Evolutionary conservation across 2,113 vertebrate genomes (phyloP).

Genomic region (Rhea pennata): DNA sequence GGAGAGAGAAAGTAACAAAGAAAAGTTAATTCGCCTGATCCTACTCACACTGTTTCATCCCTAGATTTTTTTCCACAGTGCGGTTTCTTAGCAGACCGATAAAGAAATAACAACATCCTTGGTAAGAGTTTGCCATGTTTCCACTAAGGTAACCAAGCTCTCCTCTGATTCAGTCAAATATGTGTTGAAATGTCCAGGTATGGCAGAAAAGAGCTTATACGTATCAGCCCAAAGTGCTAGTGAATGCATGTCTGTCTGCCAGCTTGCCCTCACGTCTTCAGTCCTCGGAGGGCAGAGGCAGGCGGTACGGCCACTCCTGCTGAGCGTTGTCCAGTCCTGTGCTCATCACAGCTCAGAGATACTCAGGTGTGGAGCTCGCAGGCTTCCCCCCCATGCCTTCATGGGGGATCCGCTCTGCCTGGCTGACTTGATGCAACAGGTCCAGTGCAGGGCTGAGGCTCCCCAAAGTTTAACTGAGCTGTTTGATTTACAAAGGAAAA

Average conservation of each 20-base stretch:
- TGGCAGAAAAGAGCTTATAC: neutral
- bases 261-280: neutral
- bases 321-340: neutral
- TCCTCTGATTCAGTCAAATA: neutral
- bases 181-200: too few species aligned
- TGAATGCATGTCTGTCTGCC: neutral
- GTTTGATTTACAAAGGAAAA: neutral
- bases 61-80: neutral
- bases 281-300: neutral
- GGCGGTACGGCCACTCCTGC: neutral
- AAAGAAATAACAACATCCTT: neutral
- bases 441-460: neutral
- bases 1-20: too few species aligned
- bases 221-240: neutral
- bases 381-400: neutral
- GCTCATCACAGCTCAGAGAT: rapidly evolving
- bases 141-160: neutral
- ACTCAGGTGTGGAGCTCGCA: rapidly evolving
- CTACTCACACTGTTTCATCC: neutral
- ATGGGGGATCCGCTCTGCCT: neutral
- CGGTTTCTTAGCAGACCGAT: neutral
- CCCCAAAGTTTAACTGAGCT: neutral
- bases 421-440: neutral
- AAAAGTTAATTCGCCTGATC: neutral
- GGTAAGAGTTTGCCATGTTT: neutral